These are phyloP conservation scores for Idaea aversata DNA, from an alignment of 2,888 invertebrate species.

Conservation along the genomic window DNA sequence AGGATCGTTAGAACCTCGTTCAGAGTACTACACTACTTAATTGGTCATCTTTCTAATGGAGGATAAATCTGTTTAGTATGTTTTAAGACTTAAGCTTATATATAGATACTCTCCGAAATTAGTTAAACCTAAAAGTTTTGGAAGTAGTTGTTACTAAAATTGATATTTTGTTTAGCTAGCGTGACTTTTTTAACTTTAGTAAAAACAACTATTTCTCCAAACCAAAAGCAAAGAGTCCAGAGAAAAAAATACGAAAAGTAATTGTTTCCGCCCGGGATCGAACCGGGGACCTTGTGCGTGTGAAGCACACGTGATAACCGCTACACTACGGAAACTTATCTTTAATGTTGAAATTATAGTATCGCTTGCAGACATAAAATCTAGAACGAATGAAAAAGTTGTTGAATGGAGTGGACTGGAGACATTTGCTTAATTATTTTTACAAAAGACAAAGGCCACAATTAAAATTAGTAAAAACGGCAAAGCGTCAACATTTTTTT, in stretches of 20 bases:
- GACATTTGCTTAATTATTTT: not conserved
- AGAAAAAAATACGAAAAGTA: slow-evolving; percentile 10
- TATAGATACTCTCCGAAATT: too few relatives aligned
- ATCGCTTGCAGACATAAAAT: slow-evolving; percentile 1
- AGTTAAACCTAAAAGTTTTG: too few relatives aligned
- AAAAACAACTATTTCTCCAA: too few relatives aligned
- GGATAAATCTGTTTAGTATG: too few relatives aligned
- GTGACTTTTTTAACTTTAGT: too few relatives aligned
- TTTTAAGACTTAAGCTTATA: too few relatives aligned
- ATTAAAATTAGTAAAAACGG: not conserved
- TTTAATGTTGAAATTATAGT: slow-evolving; percentile 1
- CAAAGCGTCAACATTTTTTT: not conserved
- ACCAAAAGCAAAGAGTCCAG: not conserved
- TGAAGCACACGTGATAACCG: slow-evolving; percentile 89
- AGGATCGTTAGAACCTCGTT: too few relatives aligned
- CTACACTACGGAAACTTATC: slow-evolving; percentile 84
- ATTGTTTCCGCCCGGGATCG: slow-evolving; percentile 83
- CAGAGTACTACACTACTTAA: too few relatives aligned
- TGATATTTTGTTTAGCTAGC: too few relatives aligned
- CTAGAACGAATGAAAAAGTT: not conserved
- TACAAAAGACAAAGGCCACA: not conserved
- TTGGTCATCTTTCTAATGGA: too few relatives aligned
- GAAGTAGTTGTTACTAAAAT: too few relatives aligned
- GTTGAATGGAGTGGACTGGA: not conserved
- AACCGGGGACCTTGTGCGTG: slow-evolving; percentile 86